phyloP scores from a whole-genome alignment of 2,888 invertebrate species.

The Lomographa bimaculata region DNA sequence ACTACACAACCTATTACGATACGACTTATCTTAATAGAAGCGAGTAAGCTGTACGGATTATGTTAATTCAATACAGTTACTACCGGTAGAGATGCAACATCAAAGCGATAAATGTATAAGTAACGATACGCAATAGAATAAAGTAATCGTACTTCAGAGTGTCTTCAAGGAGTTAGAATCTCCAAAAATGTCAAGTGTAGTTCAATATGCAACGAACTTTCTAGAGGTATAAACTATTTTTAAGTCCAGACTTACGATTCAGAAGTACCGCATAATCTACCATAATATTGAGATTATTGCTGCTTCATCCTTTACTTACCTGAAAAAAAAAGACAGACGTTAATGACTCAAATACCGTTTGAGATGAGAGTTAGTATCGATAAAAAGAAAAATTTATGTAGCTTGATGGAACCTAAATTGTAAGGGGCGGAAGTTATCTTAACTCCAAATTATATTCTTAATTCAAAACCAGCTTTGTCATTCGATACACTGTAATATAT shows the following conservation, averaged over 20 bases:
- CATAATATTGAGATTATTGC: conserved; percentile 10
- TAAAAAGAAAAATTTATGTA: conserved; percentile 43
- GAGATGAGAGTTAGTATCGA: conserved; percentile 37
- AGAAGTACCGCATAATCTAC: conserved; percentile 22
- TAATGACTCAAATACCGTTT: conserved; percentile 43
- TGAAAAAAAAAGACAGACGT: conserved; percentile 49
- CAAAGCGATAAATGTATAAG: background rate
- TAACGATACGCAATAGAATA: too few species aligned
- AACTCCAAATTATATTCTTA: conserved; percentile 15
- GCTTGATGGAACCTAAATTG: conserved; percentile 38
- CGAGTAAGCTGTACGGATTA: conserved; percentile 6
- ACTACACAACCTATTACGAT: conserved; percentile 9
- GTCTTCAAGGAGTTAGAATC: conserved; percentile 8
- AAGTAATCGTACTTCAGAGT: too few species aligned
- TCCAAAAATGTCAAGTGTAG: conserved; percentile 2
- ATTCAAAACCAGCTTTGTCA: conserved; percentile 20
- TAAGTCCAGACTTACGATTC: conserved; percentile 31
- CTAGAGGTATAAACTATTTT: conserved; percentile 26
- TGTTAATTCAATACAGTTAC: conserved; percentile 5
- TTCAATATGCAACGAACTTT: conserved; percentile 13
- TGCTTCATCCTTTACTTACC: conserved; percentile 44
- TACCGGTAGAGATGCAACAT: conserved; percentile 6
- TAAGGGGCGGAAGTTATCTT: conserved; percentile 38
- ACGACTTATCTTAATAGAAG: conserved; percentile 7
- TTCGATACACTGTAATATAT: conserved; percentile 5